Evolutionary conservation across 1,140 invertebrate species (phyloP).

Genomic region (Bombus confusus): DNA sequence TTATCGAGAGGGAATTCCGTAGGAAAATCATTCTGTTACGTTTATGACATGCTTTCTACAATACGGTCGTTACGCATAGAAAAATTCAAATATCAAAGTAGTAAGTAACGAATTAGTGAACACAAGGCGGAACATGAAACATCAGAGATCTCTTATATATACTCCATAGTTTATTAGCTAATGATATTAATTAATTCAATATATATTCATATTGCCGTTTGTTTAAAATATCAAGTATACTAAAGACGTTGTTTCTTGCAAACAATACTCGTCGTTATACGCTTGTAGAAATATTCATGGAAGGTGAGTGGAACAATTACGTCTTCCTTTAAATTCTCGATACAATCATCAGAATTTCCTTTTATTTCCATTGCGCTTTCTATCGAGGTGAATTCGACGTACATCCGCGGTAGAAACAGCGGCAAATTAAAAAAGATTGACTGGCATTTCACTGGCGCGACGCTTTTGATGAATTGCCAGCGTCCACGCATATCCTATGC

Average conservation of each 20-base stretch:
- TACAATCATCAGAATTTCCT: no score
- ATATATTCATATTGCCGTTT: not conserved
- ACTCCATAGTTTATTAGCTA: no score
- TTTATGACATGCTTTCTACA: not conserved
- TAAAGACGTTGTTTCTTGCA: no score
- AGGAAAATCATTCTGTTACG: not conserved
- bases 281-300: not conserved
- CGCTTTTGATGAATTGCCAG: conserved; percentile 51
- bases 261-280: no score
- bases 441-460: conserved; percentile 39
- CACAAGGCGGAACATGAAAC: no score
- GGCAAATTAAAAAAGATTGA: conserved; percentile 50
- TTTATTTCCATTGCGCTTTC: not conserved
- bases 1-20: not conserved
- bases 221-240: not conserved
- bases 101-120: no score
- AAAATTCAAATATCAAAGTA: no score
- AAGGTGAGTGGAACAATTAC: not conserved
- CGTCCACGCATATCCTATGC: conserved; percentile 44
- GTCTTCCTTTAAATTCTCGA: not conserved
- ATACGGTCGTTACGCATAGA: no score
- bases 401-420: no score
- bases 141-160: no score
- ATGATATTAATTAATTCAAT: no score
- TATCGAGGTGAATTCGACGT: no score